Evolutionary conservation across 2,113 vertebrate species (phyloP), one percentile per base, ranked within the genome.

Genomic region (Daphoenositta chrysoptera): DNA sequence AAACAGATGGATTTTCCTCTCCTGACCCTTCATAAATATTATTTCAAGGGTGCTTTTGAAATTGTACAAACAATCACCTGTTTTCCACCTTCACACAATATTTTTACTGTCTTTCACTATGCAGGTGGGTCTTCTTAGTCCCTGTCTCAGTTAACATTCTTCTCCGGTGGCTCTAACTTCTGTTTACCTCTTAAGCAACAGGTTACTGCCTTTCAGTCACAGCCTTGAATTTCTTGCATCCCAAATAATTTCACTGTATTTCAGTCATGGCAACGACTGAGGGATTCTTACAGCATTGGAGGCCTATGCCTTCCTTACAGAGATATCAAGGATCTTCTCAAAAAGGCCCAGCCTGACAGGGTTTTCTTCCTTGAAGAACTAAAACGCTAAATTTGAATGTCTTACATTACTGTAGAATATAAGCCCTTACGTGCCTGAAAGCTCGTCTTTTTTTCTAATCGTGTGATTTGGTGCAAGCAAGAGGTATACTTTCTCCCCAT

Each of bases 1-100:
- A 93, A 95, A 96, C n/a, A 93, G 16, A 48, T 89, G 64, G 20
- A 60, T 90, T 92, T 81, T 87, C 64, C 80, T 88, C 48, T 71
- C 40, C 58, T 93, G 69, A 84, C 56, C 68, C 40, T 90, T 82
- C 4, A 13, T 71, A 96, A 97, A 93, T 92, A 93, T 81, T 92
- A 93, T 93, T 90, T 89, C n/a, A 84, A 87, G 83, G 35, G 20
- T 75, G 82, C 69, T 56, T 84, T 92, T 81, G 56, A 96, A 94
- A 70, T 4, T 30, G 14, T 80, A 23, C 45, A 93, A 91, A 85
- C 53, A 66, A 79, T 80, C 73, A 94, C 81, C 66, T 84, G 79
- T 90, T 94, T 95, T 93, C 56, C 53, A 87, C 40, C 45, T 68
- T 65, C 57, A 42, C 31, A 86, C 64, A 90, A 23, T 71, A 73